Evolutionary conservation across 2,113 vertebrate species (phyloP), one percentile per base, ranked within the genome.

Genomic region (Plecturocebus donacophilus): DNA sequence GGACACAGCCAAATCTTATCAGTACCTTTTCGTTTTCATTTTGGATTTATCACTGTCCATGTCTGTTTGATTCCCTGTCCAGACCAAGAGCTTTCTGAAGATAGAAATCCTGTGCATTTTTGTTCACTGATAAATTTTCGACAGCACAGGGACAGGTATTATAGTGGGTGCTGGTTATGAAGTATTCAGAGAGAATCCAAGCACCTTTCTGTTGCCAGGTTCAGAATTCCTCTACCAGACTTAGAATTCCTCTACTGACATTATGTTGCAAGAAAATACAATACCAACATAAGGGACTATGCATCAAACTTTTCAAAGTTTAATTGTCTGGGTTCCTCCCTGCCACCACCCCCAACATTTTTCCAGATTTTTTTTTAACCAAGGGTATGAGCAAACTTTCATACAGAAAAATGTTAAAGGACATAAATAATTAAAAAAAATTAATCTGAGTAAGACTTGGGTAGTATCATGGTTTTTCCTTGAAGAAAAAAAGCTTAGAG

Each of bases 321-420:
- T 45, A 64, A 70, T 9, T 52, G 2, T 61, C 5, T 90, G 52
- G 38, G 38, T 91, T 10, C 8, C 64, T 9, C 21, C 40, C 35
- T 4, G 2, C 6, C 23, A 14, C 8, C 40, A 5, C 14, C 42
- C 42, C 30, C 42, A 27, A 19, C 38, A 4, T 6, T 32, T 80
- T 80, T 80, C 30, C 38, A 75, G 17, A 38, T 90, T 25, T 90
- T 97, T 64, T 64, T 64, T 79, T 40, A 82, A 54, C 20, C 11
- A n/a, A 86, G 45, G 14, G 0, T 79, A 71, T 92, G 58, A 87
- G 3, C 20, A 75, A 42, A 17, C 76, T 85, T 93, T 20, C 11
- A 96, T 87, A 73, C 11, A 80, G 58, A 79, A 94, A 90, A 90
- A 38, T 91, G 16, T 70, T 93, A 91, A 90, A 96, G n/a, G 32